Evolutionary conservation across 2,888 invertebrate species (phyloP), one percentile per base, ranked within the genome.

Genomic region (Pseudolycoriella hygida): DNA sequence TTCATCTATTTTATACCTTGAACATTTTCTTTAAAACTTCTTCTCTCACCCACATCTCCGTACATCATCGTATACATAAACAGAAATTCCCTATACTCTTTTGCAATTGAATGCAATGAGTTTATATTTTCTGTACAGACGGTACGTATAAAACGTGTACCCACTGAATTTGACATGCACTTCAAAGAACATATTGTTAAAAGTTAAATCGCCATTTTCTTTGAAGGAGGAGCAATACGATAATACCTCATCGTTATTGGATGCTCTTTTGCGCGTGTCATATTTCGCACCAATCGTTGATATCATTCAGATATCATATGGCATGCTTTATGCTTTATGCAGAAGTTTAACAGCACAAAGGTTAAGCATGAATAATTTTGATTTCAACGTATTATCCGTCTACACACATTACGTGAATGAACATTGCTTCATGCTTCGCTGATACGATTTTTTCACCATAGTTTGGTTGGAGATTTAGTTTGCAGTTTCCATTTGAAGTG

Each of bases 271-370:
- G 43, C 43, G 43, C 43, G 43, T 43, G 43, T 43, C 43, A 43
- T 18, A 43, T 43, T 43, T 43, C 32, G 37, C 43, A 30, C 43
- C 43, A 43, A 34, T 43, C 17, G 37, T 34, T 25, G 43, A 43
- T 43, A 30, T 18, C 37, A 18, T 32, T 42, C 31, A 14, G 38
- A 38, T 38, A 17, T 38, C 15, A 34, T 34, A 14, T 14, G 34
- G 15, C 15, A 37, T 37, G 15, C 4, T 37, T 14, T 37, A 14
- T 12, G 15, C 15, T 14, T 37, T 14, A 37, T 37, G 37, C 37
- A 37, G n/a, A 37, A 14, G 37, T 37, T 14, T 37, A 14, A 15
- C 37, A 14, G 37, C 37, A 37, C 37, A 37, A 38, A 38, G 38
- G 38, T 38, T 38, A 38, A 38, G 17, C 38, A 11, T 15, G 38